These are phyloP conservation scores for Matsumyia berberina DNA, from an alignment of 2,888 invertebrate species.

Conservation along the genomic window DNA sequence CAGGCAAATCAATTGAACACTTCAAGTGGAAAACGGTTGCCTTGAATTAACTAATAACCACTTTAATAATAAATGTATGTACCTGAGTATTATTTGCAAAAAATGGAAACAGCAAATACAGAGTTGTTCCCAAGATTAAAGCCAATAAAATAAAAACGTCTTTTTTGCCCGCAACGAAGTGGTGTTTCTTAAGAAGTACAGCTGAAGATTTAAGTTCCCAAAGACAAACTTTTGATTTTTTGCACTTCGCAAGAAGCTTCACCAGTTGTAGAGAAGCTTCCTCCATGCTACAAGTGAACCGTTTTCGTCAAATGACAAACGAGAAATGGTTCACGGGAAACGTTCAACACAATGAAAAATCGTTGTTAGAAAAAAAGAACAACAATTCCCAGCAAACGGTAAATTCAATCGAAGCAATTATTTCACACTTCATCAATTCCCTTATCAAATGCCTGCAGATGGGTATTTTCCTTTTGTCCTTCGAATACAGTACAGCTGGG, in stretches of 20 bases:
- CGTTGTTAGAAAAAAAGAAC: neutral
- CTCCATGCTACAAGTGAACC: slow-evolving; percentile 43
- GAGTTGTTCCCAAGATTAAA: slow-evolving; percentile 3
- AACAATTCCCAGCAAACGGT: slow-evolving; percentile 1
- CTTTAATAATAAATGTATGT: neutral
- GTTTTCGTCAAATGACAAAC: slow-evolving; percentile 1
- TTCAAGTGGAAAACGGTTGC: slow-evolving; percentile 58
- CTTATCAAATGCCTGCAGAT: slow-evolving; percentile 65
- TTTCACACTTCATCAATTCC: slow-evolving; percentile 58
- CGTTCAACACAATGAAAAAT: neutral
- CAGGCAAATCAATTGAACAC: slow-evolving; percentile 80
- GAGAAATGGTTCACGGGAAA: slow-evolving; percentile 1
- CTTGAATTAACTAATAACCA: neutral
- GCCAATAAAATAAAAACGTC: slow-evolving; percentile 32
- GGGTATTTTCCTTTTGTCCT: slow-evolving; percentile 36
- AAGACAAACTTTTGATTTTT: slow-evolving; percentile 45
- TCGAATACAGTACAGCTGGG: slow-evolving; percentile 39
- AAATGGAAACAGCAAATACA: slow-evolving; percentile 36
- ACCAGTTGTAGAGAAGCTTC: slow-evolving; percentile 53
- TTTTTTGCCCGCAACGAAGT: slow-evolving; percentile 16
- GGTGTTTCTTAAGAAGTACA: slow-evolving; percentile 18
- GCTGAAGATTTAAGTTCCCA: slow-evolving; percentile 27
- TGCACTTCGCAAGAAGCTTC: slow-evolving; percentile 57
- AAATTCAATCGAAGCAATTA: slow-evolving; percentile 55
- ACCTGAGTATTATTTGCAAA: slow-evolving; percentile 38